A percentile compares a stretch with the other conserved stretches of the same genome.
phyloP scores from a whole-genome alignment of 2,888 invertebrate species.

The Stenotaenia linearis region DNA sequence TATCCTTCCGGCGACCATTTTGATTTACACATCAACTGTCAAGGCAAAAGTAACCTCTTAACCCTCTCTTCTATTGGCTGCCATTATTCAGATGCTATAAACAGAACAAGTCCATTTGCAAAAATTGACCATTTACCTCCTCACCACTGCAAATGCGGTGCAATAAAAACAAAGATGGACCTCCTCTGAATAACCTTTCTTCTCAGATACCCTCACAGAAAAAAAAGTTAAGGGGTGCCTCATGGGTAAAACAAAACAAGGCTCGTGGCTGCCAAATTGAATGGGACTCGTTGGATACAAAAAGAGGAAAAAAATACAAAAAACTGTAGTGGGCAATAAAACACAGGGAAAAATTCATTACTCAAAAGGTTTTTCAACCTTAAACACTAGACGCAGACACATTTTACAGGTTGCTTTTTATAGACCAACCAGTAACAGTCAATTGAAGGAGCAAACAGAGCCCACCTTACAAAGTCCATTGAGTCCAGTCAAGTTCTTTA shows the following conservation, averaged over 20 bases:
- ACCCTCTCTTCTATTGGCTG: background rate
- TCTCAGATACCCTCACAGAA: background rate
- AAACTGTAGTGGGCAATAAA: constrained; percentile 13
- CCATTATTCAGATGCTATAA: background rate
- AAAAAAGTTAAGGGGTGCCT: background rate
- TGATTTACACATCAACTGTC: constrained; percentile 12
- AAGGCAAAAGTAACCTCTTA: background rate
- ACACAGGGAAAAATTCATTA: constrained; percentile 15
- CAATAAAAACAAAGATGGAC: constrained; percentile 21
- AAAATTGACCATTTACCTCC: constrained; percentile 21
- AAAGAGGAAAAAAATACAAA: too few relatives aligned
- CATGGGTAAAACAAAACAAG: constrained; percentile 12
- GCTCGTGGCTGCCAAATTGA: constrained; percentile 24
- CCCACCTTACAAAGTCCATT: background rate
- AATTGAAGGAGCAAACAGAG: constrained; percentile 10
- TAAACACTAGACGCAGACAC: background rate
- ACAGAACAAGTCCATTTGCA: constrained; percentile 24
- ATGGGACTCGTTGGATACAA: background rate
- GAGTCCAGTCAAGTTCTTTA: background rate
- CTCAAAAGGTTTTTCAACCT: constrained; percentile 26
- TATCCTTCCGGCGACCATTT: too few relatives aligned
- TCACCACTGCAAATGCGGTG: constrained; percentile 2
- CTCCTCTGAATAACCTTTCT: constrained; percentile 9
- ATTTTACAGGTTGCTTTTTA: constrained; percentile 7
- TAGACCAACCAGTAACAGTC: constrained; percentile 14